Evolutionary conservation across 2,113 vertebrate genomes (phyloP), one percentile per base, ranked within the genome.

Genomic region (Xerus inauris): DNA sequence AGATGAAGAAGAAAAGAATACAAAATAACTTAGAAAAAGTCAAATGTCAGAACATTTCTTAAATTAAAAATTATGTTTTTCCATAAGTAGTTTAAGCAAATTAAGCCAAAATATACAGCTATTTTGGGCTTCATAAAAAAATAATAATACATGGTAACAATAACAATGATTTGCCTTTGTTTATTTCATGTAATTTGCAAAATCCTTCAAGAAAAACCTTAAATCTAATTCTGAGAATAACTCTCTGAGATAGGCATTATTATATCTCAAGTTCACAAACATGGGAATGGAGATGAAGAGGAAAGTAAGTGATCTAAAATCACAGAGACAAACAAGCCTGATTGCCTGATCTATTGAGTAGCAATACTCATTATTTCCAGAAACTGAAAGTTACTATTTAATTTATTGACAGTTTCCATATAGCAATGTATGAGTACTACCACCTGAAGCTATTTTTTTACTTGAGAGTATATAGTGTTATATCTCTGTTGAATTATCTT

Each of bases 11-110:
- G 16, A 47, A 24, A 69, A 57, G 7, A 95, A 22, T 77, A 81
- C 17, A 69, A 75, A 13, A 75, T 83, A 57, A 5, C 7, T 26
- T 90, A 89, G 4, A 45, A 26, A 80, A 75, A 76, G 49, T 83
- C n/a, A 97, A 77, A 83, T 20, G 57, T 75, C 5, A 87, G 38
- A 84, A 59, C 45, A 69, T 83, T 76, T 45, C n/a, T 97, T 92
- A 95, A 16, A 38, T 85, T 47, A 86, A 57, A 95, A 91, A 13
- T 11, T 91, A 28, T 77, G 8, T 6, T 73, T 86, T 94, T 87
- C 26, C 42, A 64, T 87, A 20, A 97, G 35, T 91, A 83, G 22
- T 42, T 38, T 42, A 12, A 92, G 32, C 40, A 79, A 69, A 93
- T 64, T 9, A 90, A 96, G 14, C 19, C 32, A 87, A 83, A 76